Base-by-base conservation (phyloP, 1,140 invertebrate genomes). In the Brachionus calyciflorus region DNA sequence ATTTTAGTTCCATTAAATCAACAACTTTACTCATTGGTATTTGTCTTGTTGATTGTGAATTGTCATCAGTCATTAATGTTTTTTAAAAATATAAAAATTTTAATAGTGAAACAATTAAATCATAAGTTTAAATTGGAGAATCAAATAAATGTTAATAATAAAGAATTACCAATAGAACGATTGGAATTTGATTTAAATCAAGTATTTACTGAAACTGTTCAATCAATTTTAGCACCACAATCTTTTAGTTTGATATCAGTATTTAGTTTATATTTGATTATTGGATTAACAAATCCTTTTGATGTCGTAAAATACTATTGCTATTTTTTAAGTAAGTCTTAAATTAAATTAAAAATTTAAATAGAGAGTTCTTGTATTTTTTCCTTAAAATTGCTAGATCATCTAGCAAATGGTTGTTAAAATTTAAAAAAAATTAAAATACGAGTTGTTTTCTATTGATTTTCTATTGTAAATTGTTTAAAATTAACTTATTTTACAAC, bases 51-150 rank as follows among this genome's bases (percentile, higher is more conserved):
- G 69, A 73, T 55, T 12, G 51, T 51, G 1, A 51, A 33, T 51
- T 73, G 46, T 51, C 69, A 73, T 40, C 69, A 73, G 24, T 73
- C 46, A n/a, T 40, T 73, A 49, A 40, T 73, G 28, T 19, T 73
- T 21, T 73, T 21, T 19, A 55, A 73, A 55, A 73, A 73, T 51
- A 37, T 70, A 17, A 70, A 14, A 37, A 30, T 46, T 30, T 49
- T 46, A 37, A 70, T 46, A 19, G 9, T 49, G 2, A 51, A 51
- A 9, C 33, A 33, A 9, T 17, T 51, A 1, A 40, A 33, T 51
- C 17, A 37, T 6, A 9, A 51, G 7, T 28, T 28, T 3, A 49
- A 12, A 26, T 28, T 41, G 33, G 14, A 51, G 3, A 19, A 73
- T 26, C 5, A 28, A 14, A 19, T 12, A 4, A 37, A 65, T 44